Percentiles rank a stretch among this genome's conserved stretches.
These are phyloP conservation scores for Pammene fasciana DNA, from an alignment of 2,888 invertebrate species.

Conservation along the genomic window DNA sequence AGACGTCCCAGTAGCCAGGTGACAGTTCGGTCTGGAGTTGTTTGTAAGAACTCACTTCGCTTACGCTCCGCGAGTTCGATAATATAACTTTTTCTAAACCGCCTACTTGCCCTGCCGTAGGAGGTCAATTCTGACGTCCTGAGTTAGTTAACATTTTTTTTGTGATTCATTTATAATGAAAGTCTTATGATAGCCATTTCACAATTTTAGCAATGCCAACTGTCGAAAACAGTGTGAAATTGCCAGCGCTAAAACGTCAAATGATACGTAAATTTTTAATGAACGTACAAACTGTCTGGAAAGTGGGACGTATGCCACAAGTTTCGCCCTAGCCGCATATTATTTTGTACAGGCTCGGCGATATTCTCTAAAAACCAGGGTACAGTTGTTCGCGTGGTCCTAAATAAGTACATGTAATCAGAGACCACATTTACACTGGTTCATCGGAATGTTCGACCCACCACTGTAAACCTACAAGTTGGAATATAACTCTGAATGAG, in stretches of 20 bases:
- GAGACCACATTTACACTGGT: not conserved
- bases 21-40: too few relatives aligned
- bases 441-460: not conserved
- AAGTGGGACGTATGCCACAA: conserved; percentile 32
- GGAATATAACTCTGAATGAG: conserved; percentile 2
- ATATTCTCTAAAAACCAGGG: not conserved
- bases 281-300: conserved; percentile 14
- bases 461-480: not conserved
- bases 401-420: not conserved
- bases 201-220: not conserved
- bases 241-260: conserved; percentile 2
- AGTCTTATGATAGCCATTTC: not conserved
- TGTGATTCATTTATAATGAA: not conserved
- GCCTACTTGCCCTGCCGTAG: too few relatives aligned
- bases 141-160: too few relatives aligned
- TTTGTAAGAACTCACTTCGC: too few relatives aligned
- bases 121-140: too few relatives aligned
- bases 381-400: not conserved
- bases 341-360: not conserved
- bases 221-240: conserved; percentile 7
- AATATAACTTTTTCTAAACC: too few relatives aligned
- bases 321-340: conserved; percentile 20
- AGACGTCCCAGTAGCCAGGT: too few relatives aligned
- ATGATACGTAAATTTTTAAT: conserved; percentile 28
- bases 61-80: too few relatives aligned